Evolutionary conservation across 92 coral and sea anemone genomes (phyloP).

Genomic region (Siderastrea radians): DNA sequence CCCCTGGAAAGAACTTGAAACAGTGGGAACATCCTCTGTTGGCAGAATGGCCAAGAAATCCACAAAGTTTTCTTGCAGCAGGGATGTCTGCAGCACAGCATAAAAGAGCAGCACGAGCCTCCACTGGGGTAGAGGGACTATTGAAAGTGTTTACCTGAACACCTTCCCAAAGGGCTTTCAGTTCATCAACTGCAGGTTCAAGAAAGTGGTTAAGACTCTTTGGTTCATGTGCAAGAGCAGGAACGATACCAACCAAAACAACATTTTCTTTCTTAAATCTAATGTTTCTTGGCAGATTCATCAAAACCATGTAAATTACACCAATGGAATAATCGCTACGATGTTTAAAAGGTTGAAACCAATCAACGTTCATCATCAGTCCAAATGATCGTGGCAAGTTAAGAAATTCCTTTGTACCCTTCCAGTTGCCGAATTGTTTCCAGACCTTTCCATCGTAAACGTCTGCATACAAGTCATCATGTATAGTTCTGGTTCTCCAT

Average conservation of each 20-base stretch:
- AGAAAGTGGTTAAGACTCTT: slow-evolving; percentile 63
- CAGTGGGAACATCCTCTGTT: no score
- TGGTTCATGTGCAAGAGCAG: slow-evolving; percentile 60
- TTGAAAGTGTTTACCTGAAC: slow-evolving; percentile 25
- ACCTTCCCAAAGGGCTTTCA: slow-evolving; percentile 55
- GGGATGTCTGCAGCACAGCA: slow-evolving; percentile 67
- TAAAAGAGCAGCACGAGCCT: slow-evolving; percentile 30
- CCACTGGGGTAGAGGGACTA: slow-evolving; percentile 28
- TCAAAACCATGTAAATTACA: slow-evolving; percentile 31
- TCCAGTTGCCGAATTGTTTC: slow-evolving; percentile 38
- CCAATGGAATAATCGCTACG: slow-evolving; percentile 57
- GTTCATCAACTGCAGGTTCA: slow-evolving; percentile 33
- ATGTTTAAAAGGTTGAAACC: slow-evolving; percentile 57
- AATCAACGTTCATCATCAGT: slow-evolving; percentile 13
- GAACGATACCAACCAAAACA: slow-evolving; percentile 61
- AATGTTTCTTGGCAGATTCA: slow-evolving; percentile 63
- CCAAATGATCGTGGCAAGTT: slow-evolving; percentile 30
- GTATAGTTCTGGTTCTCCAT: slow-evolving; percentile 32
- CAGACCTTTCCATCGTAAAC: slow-evolving; percentile 63
- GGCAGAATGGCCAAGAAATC: slow-evolving; percentile 71
- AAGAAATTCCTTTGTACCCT: slow-evolving; percentile 45
- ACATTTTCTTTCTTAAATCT: slow-evolving; percentile 59
- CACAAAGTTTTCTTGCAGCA: slow-evolving; percentile 74
- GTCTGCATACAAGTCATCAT: slow-evolving; percentile 54
- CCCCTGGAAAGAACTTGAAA: no score